Percentiles rank a stretch among this genome's conserved stretches.
Evolutionary conservation across 2,888 invertebrate species (phyloP).

Genomic region (Scaptomyza polygonia): DNA sequence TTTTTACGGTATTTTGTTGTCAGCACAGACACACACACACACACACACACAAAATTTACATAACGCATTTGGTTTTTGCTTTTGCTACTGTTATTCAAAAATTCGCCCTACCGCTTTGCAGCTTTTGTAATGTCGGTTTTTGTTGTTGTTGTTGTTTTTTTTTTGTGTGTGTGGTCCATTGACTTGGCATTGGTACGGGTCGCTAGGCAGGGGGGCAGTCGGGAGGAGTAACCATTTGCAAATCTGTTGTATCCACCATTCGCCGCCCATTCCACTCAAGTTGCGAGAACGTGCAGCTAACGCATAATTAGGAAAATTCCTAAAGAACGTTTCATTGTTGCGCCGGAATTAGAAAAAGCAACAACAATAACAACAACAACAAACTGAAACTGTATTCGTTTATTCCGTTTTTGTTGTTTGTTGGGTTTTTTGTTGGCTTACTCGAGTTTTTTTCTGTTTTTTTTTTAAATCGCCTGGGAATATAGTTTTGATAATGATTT

Average conservation of each 20-base stretch:
- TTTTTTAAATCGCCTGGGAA: constrained; percentile 2
- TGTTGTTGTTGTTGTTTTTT: too few species aligned
- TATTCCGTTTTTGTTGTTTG: constrained; percentile 5
- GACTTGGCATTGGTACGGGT: constrained; percentile 21
- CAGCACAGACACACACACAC: constrained; percentile 9
- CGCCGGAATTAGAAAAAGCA: constrained; percentile 35
- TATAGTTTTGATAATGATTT: constrained; percentile 39
- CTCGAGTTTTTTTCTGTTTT: background rate
- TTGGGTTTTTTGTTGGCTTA: background rate
- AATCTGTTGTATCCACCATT: constrained; percentile 25
- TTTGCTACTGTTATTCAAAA: constrained; percentile 20
- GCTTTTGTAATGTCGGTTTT: constrained; percentile 33
- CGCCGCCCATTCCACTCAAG: constrained; percentile 3
- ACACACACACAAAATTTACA: constrained; percentile 42
- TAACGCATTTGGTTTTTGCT: constrained; percentile 34
- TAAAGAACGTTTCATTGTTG: constrained; percentile 51
- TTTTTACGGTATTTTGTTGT: constrained; percentile 16
- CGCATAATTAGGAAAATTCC: constrained; percentile 73
- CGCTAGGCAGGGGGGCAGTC: background rate
- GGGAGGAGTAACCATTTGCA: constrained; percentile 33
- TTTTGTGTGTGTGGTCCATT: constrained; percentile 61
- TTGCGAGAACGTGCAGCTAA: constrained; percentile 69
- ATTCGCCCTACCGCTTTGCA: constrained; percentile 31
- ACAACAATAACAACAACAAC: constrained; percentile 11
- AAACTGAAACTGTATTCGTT: constrained; percentile 7